A percentile compares a stretch with the other conserved stretches of the same genome.
Evolutionary conservation across 1,140 invertebrate genomes (phyloP).

Genomic region (Brachionus calyciflorus): DNA sequence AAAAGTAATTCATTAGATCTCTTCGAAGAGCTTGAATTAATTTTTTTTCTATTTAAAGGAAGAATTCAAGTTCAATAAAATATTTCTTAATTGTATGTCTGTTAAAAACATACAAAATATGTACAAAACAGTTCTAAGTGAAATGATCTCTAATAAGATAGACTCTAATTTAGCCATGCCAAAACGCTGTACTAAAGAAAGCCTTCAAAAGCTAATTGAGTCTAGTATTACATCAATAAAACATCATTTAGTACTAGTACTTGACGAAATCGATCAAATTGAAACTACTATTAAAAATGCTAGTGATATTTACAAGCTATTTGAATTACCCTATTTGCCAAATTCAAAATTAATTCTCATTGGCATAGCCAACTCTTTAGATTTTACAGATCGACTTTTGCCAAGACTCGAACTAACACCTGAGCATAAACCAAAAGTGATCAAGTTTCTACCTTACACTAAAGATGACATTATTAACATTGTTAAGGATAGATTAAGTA

Average conservation of each 20-base stretch:
- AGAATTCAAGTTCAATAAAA: slow-evolving; percentile 50
- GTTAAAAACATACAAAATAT: slow-evolving; percentile 47
- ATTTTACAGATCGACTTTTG: slow-evolving; percentile 84
- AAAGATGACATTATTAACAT: slow-evolving; percentile 83
- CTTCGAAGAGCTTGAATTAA: no score
- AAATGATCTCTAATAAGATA: slow-evolving; percentile 12
- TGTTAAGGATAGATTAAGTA: slow-evolving; percentile 70
- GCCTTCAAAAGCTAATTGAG: background rate
- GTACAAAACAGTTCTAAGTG: slow-evolving; percentile 33
- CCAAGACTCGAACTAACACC: slow-evolving; percentile 73
- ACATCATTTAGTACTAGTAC: slow-evolving; percentile 67
- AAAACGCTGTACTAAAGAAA: slow-evolving; percentile 20
- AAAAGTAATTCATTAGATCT: no score
- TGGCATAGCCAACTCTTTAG: slow-evolving; percentile 91
- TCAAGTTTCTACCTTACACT: slow-evolving; percentile 89
- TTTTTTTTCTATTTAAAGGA: slow-evolving; percentile 62
- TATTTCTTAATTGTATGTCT: slow-evolving; percentile 49
- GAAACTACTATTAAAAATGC: slow-evolving; percentile 71
- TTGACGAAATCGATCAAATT: slow-evolving; percentile 94
- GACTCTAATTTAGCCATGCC: slow-evolving; percentile 7
- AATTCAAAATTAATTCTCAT: slow-evolving; percentile 76
- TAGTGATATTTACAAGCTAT: slow-evolving; percentile 83
- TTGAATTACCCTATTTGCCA: slow-evolving; percentile 79
- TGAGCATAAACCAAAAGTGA: slow-evolving; percentile 63
- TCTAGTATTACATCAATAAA: background rate